A percentile compares a stretch with the other conserved stretches of the same genome.
These are phyloP conservation scores for Cyphomyrus plagiostoma DNA, from an alignment of 2,113 vertebrate species.

Conservation along the genomic window DNA sequence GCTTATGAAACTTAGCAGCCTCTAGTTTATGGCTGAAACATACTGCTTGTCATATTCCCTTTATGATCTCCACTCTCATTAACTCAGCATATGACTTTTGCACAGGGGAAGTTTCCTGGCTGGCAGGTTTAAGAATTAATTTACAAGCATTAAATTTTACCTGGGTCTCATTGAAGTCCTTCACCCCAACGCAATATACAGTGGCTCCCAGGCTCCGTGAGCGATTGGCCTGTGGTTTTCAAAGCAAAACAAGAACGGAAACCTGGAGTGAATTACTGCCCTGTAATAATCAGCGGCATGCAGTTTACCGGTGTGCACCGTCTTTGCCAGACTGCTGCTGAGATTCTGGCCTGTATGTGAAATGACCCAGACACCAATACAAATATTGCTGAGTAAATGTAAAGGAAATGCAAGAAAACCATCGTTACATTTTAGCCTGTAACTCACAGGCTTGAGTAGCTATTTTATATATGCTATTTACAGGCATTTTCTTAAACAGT, in stretches of 20 bases:
- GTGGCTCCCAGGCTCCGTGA: constrained; percentile 88
- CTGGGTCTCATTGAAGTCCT: constrained; percentile 99
- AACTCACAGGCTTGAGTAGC: neutral
- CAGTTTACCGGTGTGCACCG: neutral
- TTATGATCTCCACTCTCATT: neutral
- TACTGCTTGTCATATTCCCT: neutral
- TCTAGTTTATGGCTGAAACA: neutral
- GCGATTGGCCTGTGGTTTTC: constrained; percentile 76
- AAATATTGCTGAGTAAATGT: neutral
- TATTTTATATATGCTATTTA: neutral
- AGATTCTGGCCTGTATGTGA: neutral
- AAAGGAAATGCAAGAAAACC: neutral
- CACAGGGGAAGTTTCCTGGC: neutral
- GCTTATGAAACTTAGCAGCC: neutral
- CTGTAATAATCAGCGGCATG: constrained; percentile 28
- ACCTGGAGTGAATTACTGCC: constrained; percentile 43
- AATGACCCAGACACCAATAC: neutral
- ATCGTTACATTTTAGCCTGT: neutral
- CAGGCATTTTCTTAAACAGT: neutral
- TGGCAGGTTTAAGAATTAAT: neutral
- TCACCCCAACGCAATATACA: constrained; percentile 94
- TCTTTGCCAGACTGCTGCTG: neutral
- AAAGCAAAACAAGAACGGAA: constrained; percentile 39
- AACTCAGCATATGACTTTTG: neutral
- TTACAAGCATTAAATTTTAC: constrained; percentile 50